Evolutionary conservation across 2,888 invertebrate species (phyloP).

Genomic region (Acanthosepion esculentum): DNA sequence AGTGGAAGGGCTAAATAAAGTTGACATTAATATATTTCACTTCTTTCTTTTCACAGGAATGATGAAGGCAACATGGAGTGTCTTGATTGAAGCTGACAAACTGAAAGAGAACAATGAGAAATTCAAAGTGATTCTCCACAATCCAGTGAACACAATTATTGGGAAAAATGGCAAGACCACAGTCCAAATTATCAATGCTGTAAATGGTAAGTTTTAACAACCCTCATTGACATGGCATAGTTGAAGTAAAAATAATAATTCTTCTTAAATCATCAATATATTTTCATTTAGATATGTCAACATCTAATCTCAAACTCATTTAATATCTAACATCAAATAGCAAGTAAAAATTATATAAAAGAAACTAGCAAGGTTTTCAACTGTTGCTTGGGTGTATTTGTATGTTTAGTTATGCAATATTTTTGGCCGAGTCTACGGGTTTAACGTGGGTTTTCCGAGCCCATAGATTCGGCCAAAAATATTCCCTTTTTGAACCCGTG

Average conservation of each 20-base stretch:
- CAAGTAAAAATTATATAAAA: no score
- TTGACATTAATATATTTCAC: no score
- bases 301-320: not conserved
- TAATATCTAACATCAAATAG: no score
- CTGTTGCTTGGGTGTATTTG: no score
- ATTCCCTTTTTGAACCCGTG: no score
- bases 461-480: no score
- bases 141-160: constrained; percentile 71
- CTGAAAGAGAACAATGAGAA: constrained; percentile 70
- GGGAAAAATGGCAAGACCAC: constrained; percentile 66
- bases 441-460: no score
- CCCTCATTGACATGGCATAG: not conserved
- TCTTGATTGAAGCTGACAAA: constrained; percentile 66
- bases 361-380: no score
- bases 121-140: constrained; percentile 65
- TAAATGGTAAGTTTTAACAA: constrained; percentile 61
- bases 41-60: constrained; percentile 59
- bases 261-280: not conserved
- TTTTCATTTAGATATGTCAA: not conserved
- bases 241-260: no score
- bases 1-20: no score
- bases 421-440: no score
- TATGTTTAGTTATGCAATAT: no score
- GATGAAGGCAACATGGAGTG: constrained; percentile 65
- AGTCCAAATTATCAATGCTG: constrained; percentile 69